Evolutionary conservation across 2,888 invertebrate genomes (phyloP).

Genomic region (Dicranocentrus wangi): DNA sequence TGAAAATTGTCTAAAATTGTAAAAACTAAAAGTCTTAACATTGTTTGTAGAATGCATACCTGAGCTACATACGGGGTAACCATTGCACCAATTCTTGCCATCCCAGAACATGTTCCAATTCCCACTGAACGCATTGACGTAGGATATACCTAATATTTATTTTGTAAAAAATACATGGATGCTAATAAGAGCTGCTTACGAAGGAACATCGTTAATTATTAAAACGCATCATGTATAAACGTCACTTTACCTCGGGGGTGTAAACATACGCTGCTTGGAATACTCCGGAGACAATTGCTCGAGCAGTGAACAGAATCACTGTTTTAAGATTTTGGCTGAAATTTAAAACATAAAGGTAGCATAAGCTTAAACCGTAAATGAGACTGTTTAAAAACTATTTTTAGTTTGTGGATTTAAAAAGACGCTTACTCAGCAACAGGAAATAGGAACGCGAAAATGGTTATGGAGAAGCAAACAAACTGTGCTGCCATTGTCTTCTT

Average conservation of each 20-base stretch:
- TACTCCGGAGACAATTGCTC: slow-evolving; percentile 93
- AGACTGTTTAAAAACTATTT: too few species aligned
- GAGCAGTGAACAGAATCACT: slow-evolving; percentile 87
- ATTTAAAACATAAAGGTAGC: too few species aligned
- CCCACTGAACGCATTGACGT: slow-evolving; percentile 81
- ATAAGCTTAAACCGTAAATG: too few species aligned
- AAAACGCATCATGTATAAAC: background rate
- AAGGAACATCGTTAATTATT: too few species aligned
- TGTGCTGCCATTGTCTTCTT: slow-evolving; percentile 96
- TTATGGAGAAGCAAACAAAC: slow-evolving; percentile 86
- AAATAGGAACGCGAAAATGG: slow-evolving; percentile 75
- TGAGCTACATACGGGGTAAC: slow-evolving; percentile 95
- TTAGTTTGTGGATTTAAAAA: too few species aligned
- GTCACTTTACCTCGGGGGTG: slow-evolving; percentile 87
- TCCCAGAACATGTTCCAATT: slow-evolving; percentile 92
- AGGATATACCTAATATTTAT: slow-evolving; percentile 66
- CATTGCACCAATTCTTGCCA: slow-evolving; percentile 94
- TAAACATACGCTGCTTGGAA: slow-evolving; percentile 97
- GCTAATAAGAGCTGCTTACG: slow-evolving; percentile 10
- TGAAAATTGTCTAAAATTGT: too few species aligned
- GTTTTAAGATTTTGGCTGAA: slow-evolving; percentile 85
- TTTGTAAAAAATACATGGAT: background rate
- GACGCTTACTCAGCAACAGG: slow-evolving; percentile 78
- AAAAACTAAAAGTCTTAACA: too few species aligned
- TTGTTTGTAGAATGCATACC: slow-evolving; percentile 76